Conservation (phyloP, 2,797 vertebrate species). For the Tapirus indicus region DNA sequence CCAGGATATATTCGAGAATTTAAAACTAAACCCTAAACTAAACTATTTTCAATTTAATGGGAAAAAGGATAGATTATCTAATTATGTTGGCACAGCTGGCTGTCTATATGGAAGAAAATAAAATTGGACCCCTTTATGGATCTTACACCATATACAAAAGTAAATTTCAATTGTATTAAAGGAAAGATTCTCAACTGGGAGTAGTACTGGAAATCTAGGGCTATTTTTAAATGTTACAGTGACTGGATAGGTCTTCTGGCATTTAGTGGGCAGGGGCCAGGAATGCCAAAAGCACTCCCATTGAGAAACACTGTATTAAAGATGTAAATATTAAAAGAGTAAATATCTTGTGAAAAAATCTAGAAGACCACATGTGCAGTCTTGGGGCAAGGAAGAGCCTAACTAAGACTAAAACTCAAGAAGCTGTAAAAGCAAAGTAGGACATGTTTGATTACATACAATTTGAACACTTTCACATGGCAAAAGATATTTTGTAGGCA, state of each 20-base stretch:
- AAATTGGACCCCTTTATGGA: not conserved
- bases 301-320: conserved; percentile 34
- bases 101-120: conserved; percentile 26
- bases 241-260: not conserved
- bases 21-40: conserved; percentile 13
- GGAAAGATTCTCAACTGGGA: not conserved
- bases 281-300: not conserved
- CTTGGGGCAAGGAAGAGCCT: not conserved
- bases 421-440: not conserved
- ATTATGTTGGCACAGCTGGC: not conserved
- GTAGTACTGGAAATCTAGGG: not conserved
- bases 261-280: not conserved
- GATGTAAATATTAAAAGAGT: not conserved
- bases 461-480: not conserved
- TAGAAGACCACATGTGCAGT: not conserved
- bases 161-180: not conserved
- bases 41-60: not conserved
- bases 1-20: conserved; percentile 46
- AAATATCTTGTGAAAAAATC: conserved; percentile 8
- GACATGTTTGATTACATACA: not conserved
- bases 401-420: not conserved
- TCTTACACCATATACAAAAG: not conserved
- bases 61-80: not conserved
- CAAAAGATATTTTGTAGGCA: not conserved
- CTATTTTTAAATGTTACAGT: not conserved